These are phyloP conservation scores for Epizoanthus scotinus DNA, from an alignment of 92 coral and sea anemone species.

Conservation along the genomic window DNA sequence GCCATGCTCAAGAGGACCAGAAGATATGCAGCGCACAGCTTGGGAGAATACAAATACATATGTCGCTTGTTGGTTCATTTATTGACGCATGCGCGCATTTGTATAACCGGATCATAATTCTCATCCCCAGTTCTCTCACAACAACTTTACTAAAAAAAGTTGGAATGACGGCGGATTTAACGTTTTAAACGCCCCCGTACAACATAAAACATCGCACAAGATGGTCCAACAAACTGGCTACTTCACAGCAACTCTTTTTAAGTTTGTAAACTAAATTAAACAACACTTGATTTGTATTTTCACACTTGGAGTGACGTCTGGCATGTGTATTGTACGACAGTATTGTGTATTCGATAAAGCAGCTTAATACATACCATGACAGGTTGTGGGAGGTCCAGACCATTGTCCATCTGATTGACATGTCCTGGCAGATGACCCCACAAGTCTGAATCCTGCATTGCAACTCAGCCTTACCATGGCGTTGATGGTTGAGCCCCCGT, in stretches of 20 bases:
- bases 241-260: background rate
- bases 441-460: slow-evolving; percentile 70
- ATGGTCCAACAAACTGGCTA: background rate
- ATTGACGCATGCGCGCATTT: background rate
- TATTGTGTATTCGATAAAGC: background rate
- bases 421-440: slow-evolving; percentile 72
- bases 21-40: slow-evolving; percentile 73
- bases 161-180: too few relatives aligned
- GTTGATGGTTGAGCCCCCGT: slow-evolving; percentile 54
- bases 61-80: too few relatives aligned
- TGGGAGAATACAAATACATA: background rate
- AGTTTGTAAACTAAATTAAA: too few relatives aligned
- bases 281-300: too few relatives aligned
- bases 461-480: slow-evolving; percentile 68
- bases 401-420: slow-evolving; percentile 87
- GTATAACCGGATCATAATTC: too few relatives aligned
- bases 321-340: background rate
- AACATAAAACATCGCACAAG: too few relatives aligned
- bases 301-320: too few relatives aligned
- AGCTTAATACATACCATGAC: slow-evolving; percentile 66
- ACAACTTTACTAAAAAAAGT: too few relatives aligned
- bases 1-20: slow-evolving; percentile 78
- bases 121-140: too few relatives aligned
- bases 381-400: slow-evolving; percentile 76
- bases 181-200: too few relatives aligned